A percentile compares a stretch with the other conserved stretches of the same genome.
These are phyloP conservation scores for Uromys caudimaculatus DNA, from an alignment of 2,797 vertebrate genomes.

Conservation along the genomic window DNA sequence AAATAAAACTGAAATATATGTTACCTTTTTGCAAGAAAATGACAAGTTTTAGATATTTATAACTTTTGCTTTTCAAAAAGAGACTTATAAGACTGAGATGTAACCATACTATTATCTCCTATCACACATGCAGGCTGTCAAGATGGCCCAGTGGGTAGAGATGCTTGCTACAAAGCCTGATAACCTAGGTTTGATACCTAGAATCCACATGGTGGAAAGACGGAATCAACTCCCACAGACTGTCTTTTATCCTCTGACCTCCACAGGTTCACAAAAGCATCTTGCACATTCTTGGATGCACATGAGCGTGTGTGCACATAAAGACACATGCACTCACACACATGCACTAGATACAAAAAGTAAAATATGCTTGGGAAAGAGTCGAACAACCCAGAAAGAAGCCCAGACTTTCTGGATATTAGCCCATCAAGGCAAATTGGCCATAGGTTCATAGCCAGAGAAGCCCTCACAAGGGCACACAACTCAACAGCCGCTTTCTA, in stretches of 20 bases:
- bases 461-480: not conserved
- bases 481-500: not conserved
- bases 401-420: not conserved
- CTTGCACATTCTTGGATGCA: not conserved
- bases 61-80: not conserved
- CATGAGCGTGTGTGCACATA: not conserved
- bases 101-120: not conserved
- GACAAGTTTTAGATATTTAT: not conserved
- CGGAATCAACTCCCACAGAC: not conserved
- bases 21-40: not conserved
- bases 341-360: not conserved
- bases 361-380: not conserved
- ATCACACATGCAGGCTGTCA: not conserved
- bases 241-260: not conserved
- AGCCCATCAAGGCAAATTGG: not conserved
- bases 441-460: not conserved
- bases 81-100: not conserved
- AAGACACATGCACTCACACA: not conserved
- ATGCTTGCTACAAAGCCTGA: not conserved
- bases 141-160: not conserved
- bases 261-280: not conserved
- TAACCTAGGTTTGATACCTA: not conserved
- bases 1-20: not conserved
- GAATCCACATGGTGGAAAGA: not conserved
- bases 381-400: not conserved